These are phyloP conservation scores for Cochlearius cochlearius DNA, from an alignment of 2,113 vertebrate genomes.

Conservation along the genomic window DNA sequence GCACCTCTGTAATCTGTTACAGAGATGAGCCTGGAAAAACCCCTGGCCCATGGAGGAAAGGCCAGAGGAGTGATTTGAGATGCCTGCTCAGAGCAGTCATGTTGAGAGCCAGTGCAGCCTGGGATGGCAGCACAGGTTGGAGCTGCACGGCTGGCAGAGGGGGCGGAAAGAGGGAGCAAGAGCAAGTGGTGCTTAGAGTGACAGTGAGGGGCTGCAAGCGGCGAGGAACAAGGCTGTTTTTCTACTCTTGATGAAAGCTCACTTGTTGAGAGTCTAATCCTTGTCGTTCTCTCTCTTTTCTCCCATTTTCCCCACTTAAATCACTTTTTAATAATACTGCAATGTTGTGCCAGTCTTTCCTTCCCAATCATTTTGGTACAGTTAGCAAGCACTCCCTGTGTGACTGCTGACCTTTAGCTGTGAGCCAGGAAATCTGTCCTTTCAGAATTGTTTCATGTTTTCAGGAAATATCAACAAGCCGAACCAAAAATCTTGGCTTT, in stretches of 20 bases:
- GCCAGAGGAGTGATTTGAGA: not conserved
- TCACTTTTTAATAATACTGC: conserved; percentile 1
- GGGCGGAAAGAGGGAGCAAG: not conserved
- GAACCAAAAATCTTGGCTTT: not conserved
- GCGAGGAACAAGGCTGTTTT: not conserved
- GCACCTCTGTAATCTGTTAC: not conserved
- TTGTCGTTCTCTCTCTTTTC: not conserved
- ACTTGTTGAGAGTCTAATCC: not conserved
- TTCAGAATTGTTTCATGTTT: conserved; percentile 41
- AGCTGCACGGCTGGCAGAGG: not conserved
- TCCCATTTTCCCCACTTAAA: not conserved
- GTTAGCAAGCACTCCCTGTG: not conserved
- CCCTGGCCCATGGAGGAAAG: not conserved
- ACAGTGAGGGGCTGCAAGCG: not conserved
- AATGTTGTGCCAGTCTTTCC: not conserved
- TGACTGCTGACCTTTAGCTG: conserved; percentile 54
- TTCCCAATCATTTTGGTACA: not conserved
- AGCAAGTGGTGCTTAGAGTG: not conserved
- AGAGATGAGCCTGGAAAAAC: not conserved
- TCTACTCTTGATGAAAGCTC: conserved; percentile 17
- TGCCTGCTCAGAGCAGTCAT: not conserved
- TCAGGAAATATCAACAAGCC: conserved; percentile 34
- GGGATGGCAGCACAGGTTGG: not conserved
- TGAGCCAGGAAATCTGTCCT: conserved; percentile 40
- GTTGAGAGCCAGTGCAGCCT: accelerated